Conservation (phyloP, 2,888 invertebrate species). For the Elmis aenea region DNA sequence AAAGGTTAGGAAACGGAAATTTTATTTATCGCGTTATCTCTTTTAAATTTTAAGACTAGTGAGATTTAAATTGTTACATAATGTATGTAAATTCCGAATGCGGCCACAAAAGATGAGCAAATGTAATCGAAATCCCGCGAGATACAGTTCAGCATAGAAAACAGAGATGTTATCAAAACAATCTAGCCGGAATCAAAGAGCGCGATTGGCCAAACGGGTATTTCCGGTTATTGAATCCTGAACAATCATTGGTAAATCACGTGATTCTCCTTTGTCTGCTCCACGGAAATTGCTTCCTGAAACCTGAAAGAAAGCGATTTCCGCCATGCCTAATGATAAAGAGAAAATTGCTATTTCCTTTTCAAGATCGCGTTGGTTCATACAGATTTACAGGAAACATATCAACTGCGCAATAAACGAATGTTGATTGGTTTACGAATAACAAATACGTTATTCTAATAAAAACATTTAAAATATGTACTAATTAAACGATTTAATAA, state of each 20-base stretch:
- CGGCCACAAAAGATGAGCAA: conserved; percentile 27
- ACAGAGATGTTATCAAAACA: conserved; percentile 40
- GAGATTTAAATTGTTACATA: too few relatives aligned
- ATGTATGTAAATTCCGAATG: conserved; percentile 34
- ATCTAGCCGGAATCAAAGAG: conserved; percentile 41
- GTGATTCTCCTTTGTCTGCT: conserved; percentile 32
- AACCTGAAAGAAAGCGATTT: conserved; percentile 17
- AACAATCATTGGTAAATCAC: conserved; percentile 38
- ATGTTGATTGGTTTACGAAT: too few relatives aligned
- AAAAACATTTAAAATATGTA: too few relatives aligned
- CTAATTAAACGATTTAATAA: too few relatives aligned
- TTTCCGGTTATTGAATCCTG: conserved; percentile 41
- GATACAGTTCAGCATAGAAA: conserved; percentile 32
- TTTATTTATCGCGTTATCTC: too few relatives aligned
- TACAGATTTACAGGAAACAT: too few relatives aligned
- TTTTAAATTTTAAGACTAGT: too few relatives aligned
- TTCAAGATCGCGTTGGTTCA: too few relatives aligned
- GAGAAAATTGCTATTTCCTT: conserved; percentile 1
- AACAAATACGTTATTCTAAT: too few relatives aligned
- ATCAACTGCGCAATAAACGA: too few relatives aligned
- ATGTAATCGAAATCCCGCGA: conserved; percentile 30
- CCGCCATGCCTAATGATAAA: conserved; percentile 14
- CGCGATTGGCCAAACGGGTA: conserved; percentile 37
- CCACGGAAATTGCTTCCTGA: conserved; percentile 27
- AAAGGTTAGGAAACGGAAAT: too few relatives aligned